Evolutionary conservation across 64 coral and sea anemone genomes (phyloP).

Genomic region (Exaiptasia diaphana): DNA sequence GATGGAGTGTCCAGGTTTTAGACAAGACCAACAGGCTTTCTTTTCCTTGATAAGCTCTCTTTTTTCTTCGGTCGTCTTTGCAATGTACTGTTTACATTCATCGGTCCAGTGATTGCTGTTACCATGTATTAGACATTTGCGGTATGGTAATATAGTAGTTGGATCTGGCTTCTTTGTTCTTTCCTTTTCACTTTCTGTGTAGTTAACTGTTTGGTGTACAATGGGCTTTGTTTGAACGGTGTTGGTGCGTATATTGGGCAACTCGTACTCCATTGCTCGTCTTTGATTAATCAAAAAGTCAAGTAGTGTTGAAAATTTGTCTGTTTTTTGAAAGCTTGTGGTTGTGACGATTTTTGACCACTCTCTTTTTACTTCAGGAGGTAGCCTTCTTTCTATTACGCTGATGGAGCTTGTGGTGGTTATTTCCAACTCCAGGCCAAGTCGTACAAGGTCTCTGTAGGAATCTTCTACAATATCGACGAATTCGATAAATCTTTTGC

Average conservation of each 20-base stretch:
- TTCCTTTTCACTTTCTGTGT: background rate
- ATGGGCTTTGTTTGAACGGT: background rate
- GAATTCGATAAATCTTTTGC: background rate
- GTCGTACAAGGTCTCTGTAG: background rate
- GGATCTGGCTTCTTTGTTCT: background rate
- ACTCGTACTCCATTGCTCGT: conserved; percentile 11
- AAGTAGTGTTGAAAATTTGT: conserved; percentile 26
- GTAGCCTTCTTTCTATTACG: conserved; percentile 7
- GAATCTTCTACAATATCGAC: background rate
- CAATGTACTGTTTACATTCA: background rate
- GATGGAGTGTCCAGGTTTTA: conserved; percentile 6
- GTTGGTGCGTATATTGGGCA: background rate
- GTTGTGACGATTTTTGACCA: conserved; percentile 3
- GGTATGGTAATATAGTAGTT: background rate
- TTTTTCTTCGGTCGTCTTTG: background rate
- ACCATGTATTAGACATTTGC: conserved; percentile 30
- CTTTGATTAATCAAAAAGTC: conserved; percentile 26
- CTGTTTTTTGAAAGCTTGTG: background rate
- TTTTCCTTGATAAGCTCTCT: conserved; percentile 2
- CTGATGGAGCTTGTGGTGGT: conserved; percentile 4
- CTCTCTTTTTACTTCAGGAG: background rate
- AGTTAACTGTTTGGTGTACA: background rate
- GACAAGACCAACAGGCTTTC: conserved; percentile 42
- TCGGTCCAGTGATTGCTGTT: conserved; percentile 9
- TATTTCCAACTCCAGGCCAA: background rate